Percentiles rank a stretch among this genome's conserved stretches.
These are phyloP conservation scores for Timandra comae DNA, from an alignment of 2,888 invertebrate genomes.

Conservation along the genomic window DNA sequence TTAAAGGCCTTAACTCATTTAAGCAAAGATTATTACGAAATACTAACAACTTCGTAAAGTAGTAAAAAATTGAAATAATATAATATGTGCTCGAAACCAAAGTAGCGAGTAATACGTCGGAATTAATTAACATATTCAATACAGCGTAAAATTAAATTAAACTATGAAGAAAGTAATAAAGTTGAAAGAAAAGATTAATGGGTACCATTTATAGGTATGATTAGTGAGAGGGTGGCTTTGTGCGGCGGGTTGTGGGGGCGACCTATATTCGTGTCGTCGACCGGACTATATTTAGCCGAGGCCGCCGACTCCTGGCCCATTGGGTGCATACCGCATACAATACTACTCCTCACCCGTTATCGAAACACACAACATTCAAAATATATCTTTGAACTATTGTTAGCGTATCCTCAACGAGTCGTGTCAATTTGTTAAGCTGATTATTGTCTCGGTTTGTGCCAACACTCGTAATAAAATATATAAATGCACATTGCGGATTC, in stretches of 20 bases:
- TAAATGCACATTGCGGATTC: no score
- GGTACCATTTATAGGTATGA: slow-evolving; percentile 21
- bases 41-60: slow-evolving; percentile 1
- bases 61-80: no score
- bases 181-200: slow-evolving; percentile 19
- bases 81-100: background rate
- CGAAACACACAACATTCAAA: no score
- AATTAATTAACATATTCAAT: background rate
- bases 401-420: no score
- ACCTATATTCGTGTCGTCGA: slow-evolving; percentile 63
- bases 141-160: slow-evolving; percentile 16
- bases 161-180: slow-evolving; percentile 12
- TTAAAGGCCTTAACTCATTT: slow-evolving; percentile 14
- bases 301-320: slow-evolving; percentile 33
- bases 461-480: background rate
- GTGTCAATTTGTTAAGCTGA: slow-evolving; percentile 15
- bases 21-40: slow-evolving; percentile 9
- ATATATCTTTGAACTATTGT: slow-evolving; percentile 18
- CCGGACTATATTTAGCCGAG: slow-evolving; percentile 65
- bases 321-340: slow-evolving; percentile 52
- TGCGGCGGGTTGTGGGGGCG: slow-evolving; percentile 38
- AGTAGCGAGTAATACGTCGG: background rate
- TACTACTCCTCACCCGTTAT: no score
- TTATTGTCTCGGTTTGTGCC: slow-evolving; percentile 8
- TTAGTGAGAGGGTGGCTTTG: slow-evolving; percentile 18